Percentiles rank a stretch among this genome's conserved stretches.
Evolutionary conservation across 2,113 vertebrate species (phyloP).

Genomic region (Tamias sibiricus): DNA sequence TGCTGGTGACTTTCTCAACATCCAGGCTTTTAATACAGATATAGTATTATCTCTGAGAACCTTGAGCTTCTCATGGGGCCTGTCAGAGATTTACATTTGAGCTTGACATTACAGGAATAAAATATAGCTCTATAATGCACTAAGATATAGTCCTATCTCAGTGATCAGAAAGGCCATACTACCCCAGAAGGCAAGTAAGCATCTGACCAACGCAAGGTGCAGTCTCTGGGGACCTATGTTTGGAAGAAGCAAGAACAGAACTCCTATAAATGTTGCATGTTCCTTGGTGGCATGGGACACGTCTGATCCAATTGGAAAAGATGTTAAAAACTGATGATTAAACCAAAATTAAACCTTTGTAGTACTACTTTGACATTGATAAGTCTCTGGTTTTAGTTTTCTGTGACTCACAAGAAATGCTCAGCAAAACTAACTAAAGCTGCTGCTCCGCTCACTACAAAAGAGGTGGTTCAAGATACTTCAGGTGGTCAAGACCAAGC

Average conservation of each 20-base stretch:
- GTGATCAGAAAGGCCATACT: slow-evolving; percentile 31
- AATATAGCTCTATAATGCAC: neutral
- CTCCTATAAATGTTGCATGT: neutral
- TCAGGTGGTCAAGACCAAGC: neutral
- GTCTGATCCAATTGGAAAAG: neutral
- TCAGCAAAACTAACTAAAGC: neutral
- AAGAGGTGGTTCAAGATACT: neutral
- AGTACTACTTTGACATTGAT: neutral
- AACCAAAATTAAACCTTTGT: neutral
- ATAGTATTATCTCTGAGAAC: neutral
- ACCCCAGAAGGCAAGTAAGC: neutral
- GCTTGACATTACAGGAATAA: neutral
- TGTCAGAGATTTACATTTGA: neutral
- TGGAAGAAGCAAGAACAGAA: neutral
- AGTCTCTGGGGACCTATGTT: neutral
- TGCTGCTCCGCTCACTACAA: neutral
- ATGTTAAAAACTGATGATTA: neutral
- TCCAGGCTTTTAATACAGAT: neutral
- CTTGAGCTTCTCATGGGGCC: neutral
- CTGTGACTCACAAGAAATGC: neutral
- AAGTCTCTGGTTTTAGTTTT: slow-evolving; percentile 3
- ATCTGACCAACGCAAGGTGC: neutral
- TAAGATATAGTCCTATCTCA: slow-evolving; percentile 7
- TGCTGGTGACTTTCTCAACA: neutral
- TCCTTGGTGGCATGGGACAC: neutral